Percentiles rank a stretch among this genome's conserved stretches.
These are phyloP conservation scores for Fulmarus glacialis DNA, from an alignment of 2,113 vertebrate species.

Conservation along the genomic window DNA sequence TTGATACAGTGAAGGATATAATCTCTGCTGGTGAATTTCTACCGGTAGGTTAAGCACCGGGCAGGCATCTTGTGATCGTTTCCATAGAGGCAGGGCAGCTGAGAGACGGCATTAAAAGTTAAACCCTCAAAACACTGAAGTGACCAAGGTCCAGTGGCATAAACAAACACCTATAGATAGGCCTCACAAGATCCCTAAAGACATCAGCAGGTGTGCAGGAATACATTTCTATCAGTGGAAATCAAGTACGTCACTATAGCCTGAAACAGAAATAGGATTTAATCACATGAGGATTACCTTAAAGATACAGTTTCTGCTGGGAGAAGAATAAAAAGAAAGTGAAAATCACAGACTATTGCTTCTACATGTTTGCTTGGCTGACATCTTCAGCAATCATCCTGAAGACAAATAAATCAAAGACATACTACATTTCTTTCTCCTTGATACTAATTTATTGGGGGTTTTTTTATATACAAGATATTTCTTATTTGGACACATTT, in stretches of 20 bases:
- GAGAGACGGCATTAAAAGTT: not conserved
- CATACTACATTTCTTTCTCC: not conserved
- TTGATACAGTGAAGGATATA: not conserved
- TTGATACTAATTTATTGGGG: not conserved
- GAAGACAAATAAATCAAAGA: not conserved
- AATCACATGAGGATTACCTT: not conserved
- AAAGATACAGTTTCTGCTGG: not conserved
- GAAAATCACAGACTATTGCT: not conserved
- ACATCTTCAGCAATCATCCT: not conserved
- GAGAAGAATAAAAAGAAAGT: not conserved
- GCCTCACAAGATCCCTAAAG: not conserved
- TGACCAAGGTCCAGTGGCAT: not conserved
- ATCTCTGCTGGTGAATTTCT: not conserved
- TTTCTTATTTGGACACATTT: not conserved
- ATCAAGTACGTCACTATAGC: not conserved
- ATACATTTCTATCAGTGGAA: not conserved
- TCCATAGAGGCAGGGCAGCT: not conserved
- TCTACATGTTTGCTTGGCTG: not conserved
- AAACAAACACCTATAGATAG: not conserved
- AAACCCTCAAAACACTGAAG: not conserved
- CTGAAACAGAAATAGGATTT: not conserved
- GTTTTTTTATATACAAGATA: not conserved
- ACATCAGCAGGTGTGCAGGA: not conserved
- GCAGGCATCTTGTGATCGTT: not conserved
- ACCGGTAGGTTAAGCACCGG: not conserved